Evolutionary conservation across 2,113 vertebrate species (phyloP).

Genomic region (Pelmatolapia mariae): DNA sequence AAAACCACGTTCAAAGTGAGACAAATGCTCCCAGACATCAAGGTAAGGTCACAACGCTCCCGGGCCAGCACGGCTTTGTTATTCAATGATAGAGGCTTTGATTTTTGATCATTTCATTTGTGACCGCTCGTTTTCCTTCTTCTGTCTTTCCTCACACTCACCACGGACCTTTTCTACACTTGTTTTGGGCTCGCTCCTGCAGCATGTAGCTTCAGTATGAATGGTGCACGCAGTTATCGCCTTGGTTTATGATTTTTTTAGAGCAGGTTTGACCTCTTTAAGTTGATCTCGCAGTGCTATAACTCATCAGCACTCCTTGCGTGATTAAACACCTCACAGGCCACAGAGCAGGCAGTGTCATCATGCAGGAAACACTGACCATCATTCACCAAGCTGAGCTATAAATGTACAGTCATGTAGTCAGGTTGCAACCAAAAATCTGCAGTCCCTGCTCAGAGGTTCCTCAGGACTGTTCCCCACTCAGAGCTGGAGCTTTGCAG

Average conservation of each 20-base stretch:
- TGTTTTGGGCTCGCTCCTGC: neutral
- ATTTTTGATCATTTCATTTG: neutral
- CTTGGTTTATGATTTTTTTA: neutral
- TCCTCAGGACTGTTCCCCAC: neutral
- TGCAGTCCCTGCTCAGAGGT: neutral
- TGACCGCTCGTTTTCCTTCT: neutral
- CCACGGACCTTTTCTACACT: neutral
- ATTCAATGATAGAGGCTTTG: neutral
- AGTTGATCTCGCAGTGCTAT: neutral
- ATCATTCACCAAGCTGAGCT: neutral
- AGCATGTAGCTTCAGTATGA: neutral
- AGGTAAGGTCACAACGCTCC: constrained; percentile 54
- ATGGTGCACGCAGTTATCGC: neutral
- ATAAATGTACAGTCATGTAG: neutral
- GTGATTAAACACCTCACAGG: neutral
- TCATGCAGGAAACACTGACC: neutral
- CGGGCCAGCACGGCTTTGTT: neutral
- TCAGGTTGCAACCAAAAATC: neutral
- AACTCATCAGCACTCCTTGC: neutral
- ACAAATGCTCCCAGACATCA: constrained; percentile 73
- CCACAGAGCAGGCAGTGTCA: neutral
- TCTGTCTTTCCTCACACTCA: neutral
- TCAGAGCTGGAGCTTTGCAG: neutral
- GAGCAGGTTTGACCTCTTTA: neutral
- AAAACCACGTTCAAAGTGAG: constrained; percentile 80